phyloP scores from a whole-genome alignment of 2,797 vertebrate genomes.

The Merluccius polli region DNA sequence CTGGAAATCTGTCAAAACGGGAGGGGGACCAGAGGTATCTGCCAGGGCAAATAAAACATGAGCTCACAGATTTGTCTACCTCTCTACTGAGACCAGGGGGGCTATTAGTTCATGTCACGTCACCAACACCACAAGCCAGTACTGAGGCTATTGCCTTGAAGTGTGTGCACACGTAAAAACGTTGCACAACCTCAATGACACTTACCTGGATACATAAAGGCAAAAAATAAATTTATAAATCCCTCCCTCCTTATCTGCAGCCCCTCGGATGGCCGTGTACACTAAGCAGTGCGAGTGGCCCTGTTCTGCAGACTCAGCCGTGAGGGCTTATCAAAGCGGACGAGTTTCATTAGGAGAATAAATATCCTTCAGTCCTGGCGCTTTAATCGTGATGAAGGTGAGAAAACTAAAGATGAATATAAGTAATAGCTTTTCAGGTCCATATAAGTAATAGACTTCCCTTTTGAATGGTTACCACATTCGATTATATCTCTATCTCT shows the following conservation, averaged over 20 bases:
- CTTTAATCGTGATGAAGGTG: neutral
- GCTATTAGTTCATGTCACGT: neutral
- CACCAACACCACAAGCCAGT: no score
- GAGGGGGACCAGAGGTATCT: no score
- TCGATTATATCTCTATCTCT: neutral
- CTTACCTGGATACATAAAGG: neutral
- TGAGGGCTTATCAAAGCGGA: slow-evolving; percentile 10
- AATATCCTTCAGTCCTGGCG: slow-evolving; percentile 6
- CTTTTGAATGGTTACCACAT: no score
- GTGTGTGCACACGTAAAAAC: neutral
- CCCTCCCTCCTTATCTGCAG: slow-evolving; percentile 65
- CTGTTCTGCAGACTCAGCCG: slow-evolving; percentile 33
- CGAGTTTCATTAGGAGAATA: neutral
- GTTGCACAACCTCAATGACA: neutral
- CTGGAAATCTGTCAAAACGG: no score
- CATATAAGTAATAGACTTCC: no score
- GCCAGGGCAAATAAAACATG: no score
- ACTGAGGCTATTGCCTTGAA: no score
- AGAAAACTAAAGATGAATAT: slow-evolving; percentile 16
- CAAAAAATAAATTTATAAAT: neutral
- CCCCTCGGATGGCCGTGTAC: neutral
- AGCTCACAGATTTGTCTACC: no score
- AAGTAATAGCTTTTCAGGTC: slow-evolving; percentile 33
- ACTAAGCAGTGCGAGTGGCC: slow-evolving; percentile 21
- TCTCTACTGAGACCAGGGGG: no score